Evolutionary conservation across 2,797 vertebrate genomes (phyloP), one percentile per base, ranked within the genome.

Genomic region (Rousettus madagascariensis): DNA sequence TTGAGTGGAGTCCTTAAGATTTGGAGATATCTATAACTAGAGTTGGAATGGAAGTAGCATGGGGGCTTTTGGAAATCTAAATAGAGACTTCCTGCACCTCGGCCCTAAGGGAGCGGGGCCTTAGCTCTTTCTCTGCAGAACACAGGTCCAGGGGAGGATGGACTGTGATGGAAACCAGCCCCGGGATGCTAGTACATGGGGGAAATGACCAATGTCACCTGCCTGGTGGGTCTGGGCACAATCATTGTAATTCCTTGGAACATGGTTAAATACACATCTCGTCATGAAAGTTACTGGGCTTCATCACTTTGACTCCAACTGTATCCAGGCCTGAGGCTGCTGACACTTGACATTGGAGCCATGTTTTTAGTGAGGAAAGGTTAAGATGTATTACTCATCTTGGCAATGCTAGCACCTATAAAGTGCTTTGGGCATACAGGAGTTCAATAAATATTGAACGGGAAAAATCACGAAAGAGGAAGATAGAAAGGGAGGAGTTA

Each of bases 271-370:
- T 65, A 72, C 68, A 75, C n/a, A 24, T 69, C 51, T 75, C 30
- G 51, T 88, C 33, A 1, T 41, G 80, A 69, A 72, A 84, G 96
- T 88, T 75, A 92, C 69, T 1, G 65, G 92, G 95, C 88, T 94
- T 57, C 68, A 84, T 84, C 87, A 61, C 65, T 46, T 91, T 89
- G 53, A 97, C 85, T 95, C 83, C 83, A 96, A 22, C 90, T 96
- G 68, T 75, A 96, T 97, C 96, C 90, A 96, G 97, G 96, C 96
- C 97, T 88, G 46, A 78, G 95, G 92, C 97, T 98, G 98, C 98
- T 98, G 98, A 79, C 84, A 10, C 33, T 30, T 59, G 97, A 96
- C 53, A 72, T 30, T 8, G 1, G 98, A 97, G 97, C 86, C 91
- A 10, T 90, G 74, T 94, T 86, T 95, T 96, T 97, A 97, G 97